phyloP scores from a whole-genome alignment of 2,113 vertebrate genomes.

The Heterocephalus glaber region DNA sequence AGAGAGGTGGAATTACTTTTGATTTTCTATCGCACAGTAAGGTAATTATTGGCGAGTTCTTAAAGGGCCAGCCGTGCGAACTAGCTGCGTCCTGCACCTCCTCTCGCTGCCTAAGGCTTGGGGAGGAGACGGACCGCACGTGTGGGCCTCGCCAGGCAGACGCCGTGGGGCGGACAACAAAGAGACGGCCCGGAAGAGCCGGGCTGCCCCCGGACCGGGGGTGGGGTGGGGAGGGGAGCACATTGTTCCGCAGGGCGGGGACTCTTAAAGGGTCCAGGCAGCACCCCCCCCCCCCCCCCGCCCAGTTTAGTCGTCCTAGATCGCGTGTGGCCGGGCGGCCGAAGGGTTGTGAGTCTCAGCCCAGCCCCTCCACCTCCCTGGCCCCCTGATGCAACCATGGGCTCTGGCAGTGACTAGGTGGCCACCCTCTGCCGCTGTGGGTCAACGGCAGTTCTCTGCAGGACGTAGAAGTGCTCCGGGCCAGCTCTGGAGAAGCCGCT shows the following conservation, averaged over 20 bases:
- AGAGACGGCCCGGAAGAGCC: constrained; percentile 71
- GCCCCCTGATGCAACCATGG: constrained; percentile 99
- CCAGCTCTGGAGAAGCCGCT: constrained; percentile 94
- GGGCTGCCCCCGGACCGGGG: constrained; percentile 26
- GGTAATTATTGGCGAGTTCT: constrained; percentile 74
- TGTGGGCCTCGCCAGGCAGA: constrained; percentile 50
- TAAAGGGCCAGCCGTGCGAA: constrained; percentile 80
- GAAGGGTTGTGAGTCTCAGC: constrained; percentile 88
- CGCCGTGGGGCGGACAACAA: constrained; percentile 68
- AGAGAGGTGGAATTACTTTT: neutral
- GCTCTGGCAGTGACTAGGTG: constrained; percentile 99
- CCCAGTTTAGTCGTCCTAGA: constrained; percentile 33
- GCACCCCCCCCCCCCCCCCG: neutral
- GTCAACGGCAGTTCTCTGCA: constrained; percentile 91
- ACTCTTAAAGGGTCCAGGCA: constrained; percentile 73
- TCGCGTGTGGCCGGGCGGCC: constrained; percentile 59
- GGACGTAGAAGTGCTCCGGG: constrained; percentile 92
- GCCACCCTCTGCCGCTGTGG: constrained; percentile 94
- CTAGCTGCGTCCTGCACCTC: constrained; percentile 46
- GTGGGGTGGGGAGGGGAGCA: constrained; percentile 68
- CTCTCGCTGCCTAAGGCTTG: constrained; percentile 39
- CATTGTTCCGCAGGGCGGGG: constrained; percentile 72
- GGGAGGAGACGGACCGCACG: constrained; percentile 45
- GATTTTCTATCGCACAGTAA: neutral
- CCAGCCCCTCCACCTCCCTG: constrained; percentile 87